phyloP scores from a whole-genome alignment of 2,797 vertebrate genomes.

The Rhincodon typus region DNA sequence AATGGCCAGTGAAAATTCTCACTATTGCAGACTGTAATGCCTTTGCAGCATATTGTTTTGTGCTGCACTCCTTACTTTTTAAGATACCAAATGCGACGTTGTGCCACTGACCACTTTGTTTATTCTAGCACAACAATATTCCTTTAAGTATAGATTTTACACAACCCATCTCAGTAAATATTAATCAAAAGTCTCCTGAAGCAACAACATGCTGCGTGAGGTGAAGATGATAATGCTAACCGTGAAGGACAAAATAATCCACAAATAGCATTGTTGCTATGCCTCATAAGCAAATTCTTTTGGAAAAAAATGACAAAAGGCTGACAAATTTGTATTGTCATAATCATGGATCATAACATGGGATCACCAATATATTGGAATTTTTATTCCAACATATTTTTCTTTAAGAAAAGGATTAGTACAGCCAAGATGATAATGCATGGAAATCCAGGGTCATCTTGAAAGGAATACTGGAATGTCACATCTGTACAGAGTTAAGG shows the following conservation, averaged over 20 bases:
- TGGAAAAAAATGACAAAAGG: neutral
- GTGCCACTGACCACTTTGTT: neutral
- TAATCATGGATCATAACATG: too few species aligned
- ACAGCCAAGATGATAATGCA: too few species aligned
- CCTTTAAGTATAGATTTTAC: neutral
- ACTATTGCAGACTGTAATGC: neutral
- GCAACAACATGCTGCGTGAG: neutral
- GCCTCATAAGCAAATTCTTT: neutral
- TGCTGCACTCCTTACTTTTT: neutral
- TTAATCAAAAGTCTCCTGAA: neutral
- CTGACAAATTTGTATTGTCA: neutral
- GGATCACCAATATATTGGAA: too few species aligned
- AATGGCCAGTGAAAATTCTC: neutral
- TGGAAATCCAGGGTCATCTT: too few species aligned
- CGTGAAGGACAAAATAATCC: neutral
- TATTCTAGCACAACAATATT: neutral
- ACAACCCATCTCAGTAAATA: neutral
- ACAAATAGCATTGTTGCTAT: neutral
- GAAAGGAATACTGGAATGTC: too few species aligned
- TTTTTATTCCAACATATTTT: too few species aligned
- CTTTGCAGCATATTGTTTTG: neutral
- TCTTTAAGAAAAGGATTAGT: too few species aligned
- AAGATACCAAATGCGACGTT: neutral
- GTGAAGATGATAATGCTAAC: neutral
- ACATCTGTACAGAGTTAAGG: too few species aligned